A percentile compares a stretch with the other conserved stretches of the same genome.
phyloP scores from a whole-genome alignment of 2,888 invertebrate genomes.

The Odontothrips loti region DNA sequence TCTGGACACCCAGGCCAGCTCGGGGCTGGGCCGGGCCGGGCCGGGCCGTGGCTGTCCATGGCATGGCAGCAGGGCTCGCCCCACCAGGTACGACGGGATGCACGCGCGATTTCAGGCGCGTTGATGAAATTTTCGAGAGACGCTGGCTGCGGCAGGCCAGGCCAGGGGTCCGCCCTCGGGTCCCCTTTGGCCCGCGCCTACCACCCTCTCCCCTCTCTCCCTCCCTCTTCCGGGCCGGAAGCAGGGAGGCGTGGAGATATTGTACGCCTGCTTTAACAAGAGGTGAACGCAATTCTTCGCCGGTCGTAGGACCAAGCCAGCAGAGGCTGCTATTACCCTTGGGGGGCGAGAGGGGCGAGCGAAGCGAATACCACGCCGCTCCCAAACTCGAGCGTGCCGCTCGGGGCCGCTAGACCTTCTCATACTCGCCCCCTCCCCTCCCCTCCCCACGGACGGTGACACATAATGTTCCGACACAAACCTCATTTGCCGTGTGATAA shows the following conservation, averaged over 20 bases:
- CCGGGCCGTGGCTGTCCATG: neutral
- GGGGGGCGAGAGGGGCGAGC: neutral
- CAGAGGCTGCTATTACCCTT: conserved; percentile 7
- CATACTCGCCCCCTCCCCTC: neutral
- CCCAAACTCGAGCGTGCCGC: neutral
- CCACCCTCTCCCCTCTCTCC: neutral
- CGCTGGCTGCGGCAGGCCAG: neutral
- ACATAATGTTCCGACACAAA: conserved; percentile 25
- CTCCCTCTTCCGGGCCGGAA: neutral
- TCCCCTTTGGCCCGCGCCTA: neutral
- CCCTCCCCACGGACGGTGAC: conserved; percentile 20
- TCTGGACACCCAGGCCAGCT: neutral
- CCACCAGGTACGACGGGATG: neutral
- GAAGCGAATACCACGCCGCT: conserved; percentile 28
- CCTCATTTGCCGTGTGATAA: conserved; percentile 21
- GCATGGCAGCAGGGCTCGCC: neutral
- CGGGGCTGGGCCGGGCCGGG: neutral
- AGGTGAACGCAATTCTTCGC: conserved; percentile 26
- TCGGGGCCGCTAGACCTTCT: neutral
- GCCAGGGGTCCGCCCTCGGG: neutral
- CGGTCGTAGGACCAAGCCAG: conserved; percentile 1
- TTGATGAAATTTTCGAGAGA: neutral
- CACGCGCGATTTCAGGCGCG: conserved; percentile 6
- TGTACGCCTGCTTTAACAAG: conserved; percentile 22
- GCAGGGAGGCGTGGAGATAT: neutral